A percentile compares a stretch with the other conserved stretches of the same genome.
Evolutionary conservation across 2,888 invertebrate genomes (phyloP).

Genomic region (Thalpophila matura): DNA sequence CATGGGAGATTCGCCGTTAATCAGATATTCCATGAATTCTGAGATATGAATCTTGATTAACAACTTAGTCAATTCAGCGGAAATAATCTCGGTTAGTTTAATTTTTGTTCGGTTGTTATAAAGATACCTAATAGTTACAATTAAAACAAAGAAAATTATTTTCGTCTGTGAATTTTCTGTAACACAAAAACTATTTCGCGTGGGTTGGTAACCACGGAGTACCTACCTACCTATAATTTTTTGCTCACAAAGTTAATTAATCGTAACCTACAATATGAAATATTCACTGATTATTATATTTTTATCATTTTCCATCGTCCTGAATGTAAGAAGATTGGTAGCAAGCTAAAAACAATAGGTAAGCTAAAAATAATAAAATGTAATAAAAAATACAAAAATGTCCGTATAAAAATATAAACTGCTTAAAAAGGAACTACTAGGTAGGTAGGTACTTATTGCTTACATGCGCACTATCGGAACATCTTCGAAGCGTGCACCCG

Average conservation of each 20-base stretch:
- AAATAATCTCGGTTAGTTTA: constrained; percentile 6
- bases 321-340: constrained; percentile 1
- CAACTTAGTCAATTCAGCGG: not conserved
- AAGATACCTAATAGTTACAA: constrained; percentile 8
- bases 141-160: constrained; percentile 4
- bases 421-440: constrained; percentile 41
- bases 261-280: not conserved
- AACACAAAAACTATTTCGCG: too few species aligned
- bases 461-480: constrained; percentile 48
- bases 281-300: not conserved
- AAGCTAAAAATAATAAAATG: too few species aligned
- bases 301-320: not conserved
- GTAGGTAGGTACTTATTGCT: too few species aligned
- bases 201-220: not conserved
- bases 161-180: constrained; percentile 9
- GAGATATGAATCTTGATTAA: constrained; percentile 37
- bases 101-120: not conserved
- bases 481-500: constrained; percentile 45
- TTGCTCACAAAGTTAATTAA: constrained; percentile 13
- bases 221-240: not conserved
- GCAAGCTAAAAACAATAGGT: not conserved
- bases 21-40: constrained; percentile 49
- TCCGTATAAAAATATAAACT: constrained; percentile 25
- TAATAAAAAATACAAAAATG: not conserved
- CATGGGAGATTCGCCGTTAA: constrained; percentile 70